phyloP scores from a whole-genome alignment of 1,140 invertebrate genomes.

The Scylla paramamosain region DNA sequence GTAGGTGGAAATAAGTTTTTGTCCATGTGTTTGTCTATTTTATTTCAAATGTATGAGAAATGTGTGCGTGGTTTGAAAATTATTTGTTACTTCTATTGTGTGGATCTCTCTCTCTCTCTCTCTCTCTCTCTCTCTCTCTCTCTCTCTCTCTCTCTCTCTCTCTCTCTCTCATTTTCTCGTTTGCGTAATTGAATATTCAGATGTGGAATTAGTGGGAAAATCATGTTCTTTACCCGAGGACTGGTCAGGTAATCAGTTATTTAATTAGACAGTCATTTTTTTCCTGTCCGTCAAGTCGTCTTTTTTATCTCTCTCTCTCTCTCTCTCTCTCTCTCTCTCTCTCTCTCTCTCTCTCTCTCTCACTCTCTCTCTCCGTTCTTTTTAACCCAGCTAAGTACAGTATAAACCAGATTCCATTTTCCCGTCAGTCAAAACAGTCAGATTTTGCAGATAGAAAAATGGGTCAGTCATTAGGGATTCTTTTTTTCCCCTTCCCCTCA shows the following conservation, averaged over 20 bases:
- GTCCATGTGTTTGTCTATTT: too few species aligned
- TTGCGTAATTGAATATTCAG: not conserved
- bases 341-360: too few species aligned
- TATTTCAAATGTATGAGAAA: too few species aligned
- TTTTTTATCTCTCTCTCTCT: not conserved
- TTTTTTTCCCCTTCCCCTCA: not conserved
- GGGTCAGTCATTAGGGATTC: not conserved
- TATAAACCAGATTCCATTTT: constrained; percentile 14
- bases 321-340: too few species aligned
- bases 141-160: not conserved
- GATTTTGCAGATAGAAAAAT: not conserved
- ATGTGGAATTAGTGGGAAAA: not conserved
- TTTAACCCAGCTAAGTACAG: not conserved
- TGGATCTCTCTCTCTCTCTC: not conserved
- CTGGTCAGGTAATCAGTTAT: not conserved
- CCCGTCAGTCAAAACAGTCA: not conserved
- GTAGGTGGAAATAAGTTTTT: too few species aligned
- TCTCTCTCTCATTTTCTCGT: not conserved
- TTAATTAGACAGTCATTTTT: not conserved
- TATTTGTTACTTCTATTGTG: too few species aligned
- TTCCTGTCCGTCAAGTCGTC: not conserved
- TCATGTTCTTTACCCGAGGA: constrained; percentile 7
- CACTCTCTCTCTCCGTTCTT: too few species aligned
- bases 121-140: not conserved
- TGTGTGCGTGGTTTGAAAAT: too few species aligned